phyloP scores from a whole-genome alignment of 1,140 invertebrate species.

The Protaetia brevitarsis region DNA sequence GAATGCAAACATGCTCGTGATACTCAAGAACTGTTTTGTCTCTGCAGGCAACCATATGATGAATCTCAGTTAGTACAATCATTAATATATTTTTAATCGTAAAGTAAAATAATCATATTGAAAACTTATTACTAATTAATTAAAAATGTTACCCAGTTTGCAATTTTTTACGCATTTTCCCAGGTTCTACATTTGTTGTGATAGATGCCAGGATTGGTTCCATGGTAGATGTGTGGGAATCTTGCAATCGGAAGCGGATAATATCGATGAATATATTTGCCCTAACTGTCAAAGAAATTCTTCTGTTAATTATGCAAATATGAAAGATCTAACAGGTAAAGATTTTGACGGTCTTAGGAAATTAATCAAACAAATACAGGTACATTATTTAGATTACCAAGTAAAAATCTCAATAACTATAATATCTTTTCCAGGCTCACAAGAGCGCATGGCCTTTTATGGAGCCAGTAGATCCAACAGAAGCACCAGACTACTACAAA shows the following conservation, averaged over 20 bases:
- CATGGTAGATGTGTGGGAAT: conserved; percentile 97
- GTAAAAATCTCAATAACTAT: background rate
- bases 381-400: conserved; percentile 48
- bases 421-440: conserved; percentile 59
- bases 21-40: conserved; percentile 90
- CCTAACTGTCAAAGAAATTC: conserved; percentile 90
- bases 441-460: conserved; percentile 97
- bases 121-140: background rate
- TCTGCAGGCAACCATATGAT: conserved; percentile 95
- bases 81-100: conserved; percentile 6
- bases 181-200: conserved; percentile 96
- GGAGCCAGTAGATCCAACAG: conserved; percentile 91
- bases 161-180: conserved; percentile 17
- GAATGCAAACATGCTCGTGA: conserved; percentile 83
- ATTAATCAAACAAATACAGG: conserved; percentile 88
- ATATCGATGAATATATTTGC: conserved; percentile 95
- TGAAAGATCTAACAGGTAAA: conserved; percentile 77
- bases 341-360: conserved; percentile 83
- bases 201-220: conserved; percentile 98
- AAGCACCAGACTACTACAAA: conserved; percentile 96
- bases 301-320: conserved; percentile 83
- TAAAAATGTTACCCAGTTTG: conserved; percentile 22
- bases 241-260: conserved; percentile 88
- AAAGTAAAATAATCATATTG: background rate
- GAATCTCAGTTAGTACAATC: conserved; percentile 92